Evolutionary conservation across 2,797 vertebrate species (phyloP).

Genomic region (Amazonetta brasiliensis): DNA sequence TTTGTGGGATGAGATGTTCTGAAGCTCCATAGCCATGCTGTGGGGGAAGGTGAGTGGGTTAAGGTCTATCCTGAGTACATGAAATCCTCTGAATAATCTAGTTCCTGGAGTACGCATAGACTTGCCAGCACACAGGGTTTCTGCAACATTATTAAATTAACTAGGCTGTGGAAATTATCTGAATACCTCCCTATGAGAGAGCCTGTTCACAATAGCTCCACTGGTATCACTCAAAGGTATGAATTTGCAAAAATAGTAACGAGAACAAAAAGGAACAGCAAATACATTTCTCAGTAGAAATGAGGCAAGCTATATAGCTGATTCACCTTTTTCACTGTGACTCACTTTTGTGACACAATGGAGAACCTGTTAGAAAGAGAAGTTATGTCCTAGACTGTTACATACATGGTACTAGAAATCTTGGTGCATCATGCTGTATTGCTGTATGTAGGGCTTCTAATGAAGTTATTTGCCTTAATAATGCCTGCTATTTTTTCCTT

Average conservation of each 20-base stretch:
- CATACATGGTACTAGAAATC: background rate
- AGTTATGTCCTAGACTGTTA: background rate
- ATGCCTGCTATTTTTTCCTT: background rate
- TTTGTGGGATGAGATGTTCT: background rate
- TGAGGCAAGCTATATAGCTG: background rate
- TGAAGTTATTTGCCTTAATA: background rate
- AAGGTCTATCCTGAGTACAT: background rate
- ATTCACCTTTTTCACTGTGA: rapidly evolving
- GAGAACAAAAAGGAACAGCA: background rate
- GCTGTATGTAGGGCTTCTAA: background rate
- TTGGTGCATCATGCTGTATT: background rate
- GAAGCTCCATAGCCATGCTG: background rate
- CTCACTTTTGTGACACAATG: background rate
- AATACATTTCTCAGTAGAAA: background rate
- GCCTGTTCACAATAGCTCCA: background rate
- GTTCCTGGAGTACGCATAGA: background rate
- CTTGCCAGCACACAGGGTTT: background rate
- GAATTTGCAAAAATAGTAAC: background rate
- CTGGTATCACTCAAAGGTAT: background rate
- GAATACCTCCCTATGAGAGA: background rate
- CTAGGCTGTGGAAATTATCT: background rate
- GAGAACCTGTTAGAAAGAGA: background rate
- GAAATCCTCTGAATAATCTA: background rate
- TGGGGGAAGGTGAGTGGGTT: background rate
- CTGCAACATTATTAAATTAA: background rate